Percentiles rank a stretch among this genome's conserved stretches.
Evolutionary conservation across 2,113 vertebrate genomes (phyloP).

Genomic region (Lophura nycthemera): DNA sequence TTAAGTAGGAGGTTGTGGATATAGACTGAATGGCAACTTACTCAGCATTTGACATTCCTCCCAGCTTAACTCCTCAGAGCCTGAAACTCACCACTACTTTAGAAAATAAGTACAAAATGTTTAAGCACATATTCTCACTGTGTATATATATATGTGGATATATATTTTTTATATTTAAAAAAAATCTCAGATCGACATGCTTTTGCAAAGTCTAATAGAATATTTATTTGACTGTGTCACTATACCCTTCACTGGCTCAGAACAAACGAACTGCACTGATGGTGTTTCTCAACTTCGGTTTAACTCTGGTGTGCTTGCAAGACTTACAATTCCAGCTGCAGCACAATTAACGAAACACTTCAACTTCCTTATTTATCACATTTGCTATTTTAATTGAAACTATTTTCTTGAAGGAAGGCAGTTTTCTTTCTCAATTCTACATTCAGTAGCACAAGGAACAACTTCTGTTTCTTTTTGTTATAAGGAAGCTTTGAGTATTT

Average conservation of each 20-base stretch:
- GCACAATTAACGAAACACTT: not conserved
- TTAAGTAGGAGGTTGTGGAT: slow-evolving; percentile 28
- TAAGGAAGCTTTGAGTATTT: not conserved
- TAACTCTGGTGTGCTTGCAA: not conserved
- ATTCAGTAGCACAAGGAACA: not conserved
- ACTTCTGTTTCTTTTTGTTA: not conserved
- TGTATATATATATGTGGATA: not conserved
- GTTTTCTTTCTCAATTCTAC: not conserved
- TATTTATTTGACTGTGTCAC: not conserved
- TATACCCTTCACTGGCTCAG: not conserved
- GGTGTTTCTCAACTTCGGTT: not conserved
- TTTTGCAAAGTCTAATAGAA: not conserved
- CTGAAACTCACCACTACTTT: not conserved
- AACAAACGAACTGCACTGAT: accelerated
- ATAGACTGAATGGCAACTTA: slow-evolving; percentile 25
- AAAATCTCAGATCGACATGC: not conserved
- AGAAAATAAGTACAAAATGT: not conserved
- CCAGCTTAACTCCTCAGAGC: not conserved
- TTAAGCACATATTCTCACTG: not conserved
- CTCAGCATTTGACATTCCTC: slow-evolving; percentile 24
- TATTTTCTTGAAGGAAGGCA: not conserved
- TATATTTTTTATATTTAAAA: not conserved
- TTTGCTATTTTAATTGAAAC: not conserved
- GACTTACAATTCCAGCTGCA: not conserved
- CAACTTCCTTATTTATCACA: not conserved